phyloP scores from a whole-genome alignment of 2,888 invertebrate genomes.

The Escarpia spicata region DNA sequence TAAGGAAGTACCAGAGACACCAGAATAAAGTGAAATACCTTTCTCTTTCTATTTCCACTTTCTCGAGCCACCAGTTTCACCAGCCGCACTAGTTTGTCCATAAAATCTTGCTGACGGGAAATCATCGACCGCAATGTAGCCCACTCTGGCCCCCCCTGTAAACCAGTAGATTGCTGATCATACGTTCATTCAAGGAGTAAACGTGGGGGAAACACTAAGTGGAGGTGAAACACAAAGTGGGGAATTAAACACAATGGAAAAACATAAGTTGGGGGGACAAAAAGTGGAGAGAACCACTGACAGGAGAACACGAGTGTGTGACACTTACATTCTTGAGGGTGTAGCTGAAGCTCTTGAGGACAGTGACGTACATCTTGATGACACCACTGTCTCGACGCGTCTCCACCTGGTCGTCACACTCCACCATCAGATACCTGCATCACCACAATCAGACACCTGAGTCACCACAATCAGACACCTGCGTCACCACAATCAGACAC shows the following conservation, averaged over 20 bases:
- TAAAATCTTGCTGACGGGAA: slow-evolving; percentile 86
- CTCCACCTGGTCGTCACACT: slow-evolving; percentile 83
- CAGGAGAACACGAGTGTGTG: neutral
- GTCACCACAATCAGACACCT: neutral
- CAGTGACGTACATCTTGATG: slow-evolving; percentile 86
- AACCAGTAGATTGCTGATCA: neutral
- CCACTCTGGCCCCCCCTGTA: slow-evolving; percentile 60
- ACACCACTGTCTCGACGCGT: slow-evolving; percentile 76
- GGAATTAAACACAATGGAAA: no score
- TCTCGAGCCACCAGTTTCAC: slow-evolving; percentile 90
- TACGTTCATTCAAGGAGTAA: neutral
- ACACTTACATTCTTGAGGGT: slow-evolving; percentile 67
- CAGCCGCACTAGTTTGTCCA: slow-evolving; percentile 87
- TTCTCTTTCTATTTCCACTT: slow-evolving; percentile 89
- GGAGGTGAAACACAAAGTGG: neutral
- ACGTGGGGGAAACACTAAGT: neutral
- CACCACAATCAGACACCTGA: no score
- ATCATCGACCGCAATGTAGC: slow-evolving; percentile 77
- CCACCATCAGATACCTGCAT: slow-evolving; percentile 71
- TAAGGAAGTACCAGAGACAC: neutral
- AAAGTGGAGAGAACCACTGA: no score
- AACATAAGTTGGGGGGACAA: no score
- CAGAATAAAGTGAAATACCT: slow-evolving; percentile 66
- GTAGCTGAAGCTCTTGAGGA: slow-evolving; percentile 86
- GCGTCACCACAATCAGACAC: neutral